Evolutionary conservation across 2,113 vertebrate species (phyloP).

Genomic region (Sinocyclocheilus anshuiensis): DNA sequence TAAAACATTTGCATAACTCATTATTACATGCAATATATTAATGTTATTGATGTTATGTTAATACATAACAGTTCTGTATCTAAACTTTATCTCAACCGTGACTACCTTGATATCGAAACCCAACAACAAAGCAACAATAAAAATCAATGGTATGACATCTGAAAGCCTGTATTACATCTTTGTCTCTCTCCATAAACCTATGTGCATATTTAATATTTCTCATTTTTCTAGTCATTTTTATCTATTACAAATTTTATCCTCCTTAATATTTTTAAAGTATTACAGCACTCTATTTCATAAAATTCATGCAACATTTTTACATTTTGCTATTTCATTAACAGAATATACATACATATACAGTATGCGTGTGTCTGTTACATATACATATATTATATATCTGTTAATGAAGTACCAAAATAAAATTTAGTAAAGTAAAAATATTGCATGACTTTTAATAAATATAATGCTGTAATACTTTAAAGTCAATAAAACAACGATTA

Average conservation of each 20-base stretch:
- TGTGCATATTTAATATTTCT: too few species aligned
- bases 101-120: neutral
- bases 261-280: too few species aligned
- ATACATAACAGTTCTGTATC: neutral
- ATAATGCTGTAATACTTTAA: neutral
- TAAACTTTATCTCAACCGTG: neutral
- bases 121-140: neutral
- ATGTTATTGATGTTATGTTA: neutral
- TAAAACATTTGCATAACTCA: neutral
- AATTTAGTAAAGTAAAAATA: too few species aligned
- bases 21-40: neutral
- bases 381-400: too few species aligned
- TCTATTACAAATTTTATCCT: too few species aligned
- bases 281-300: neutral
- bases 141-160: neutral
- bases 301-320: neutral
- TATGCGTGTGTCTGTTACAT: too few species aligned
- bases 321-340: neutral
- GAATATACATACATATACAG: too few species aligned
- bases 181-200: neutral
- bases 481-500: neutral
- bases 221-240: too few species aligned
- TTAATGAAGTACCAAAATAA: too few species aligned
- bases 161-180: neutral
- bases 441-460: neutral